Conservation (phyloP, 2,113 vertebrate species). For the Taxidea taxus region DNA sequence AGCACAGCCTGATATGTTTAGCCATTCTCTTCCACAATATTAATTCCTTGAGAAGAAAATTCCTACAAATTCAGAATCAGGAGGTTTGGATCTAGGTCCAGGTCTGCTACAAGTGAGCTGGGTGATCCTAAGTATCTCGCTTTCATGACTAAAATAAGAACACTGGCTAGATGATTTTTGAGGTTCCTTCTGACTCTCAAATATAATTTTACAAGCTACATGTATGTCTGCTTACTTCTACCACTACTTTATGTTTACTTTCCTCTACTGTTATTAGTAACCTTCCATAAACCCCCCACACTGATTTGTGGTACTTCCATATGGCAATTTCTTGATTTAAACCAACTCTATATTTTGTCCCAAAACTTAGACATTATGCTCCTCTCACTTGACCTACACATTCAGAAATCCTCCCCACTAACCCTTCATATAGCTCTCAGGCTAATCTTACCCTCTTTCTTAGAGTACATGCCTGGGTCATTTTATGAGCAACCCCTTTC, state of each 20-base stretch:
- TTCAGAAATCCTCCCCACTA: not conserved
- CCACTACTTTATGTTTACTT: not conserved
- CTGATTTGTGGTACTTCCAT: not conserved
- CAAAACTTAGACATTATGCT: not conserved
- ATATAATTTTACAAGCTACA: not conserved
- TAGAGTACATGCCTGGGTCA: not conserved
- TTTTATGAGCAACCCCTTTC: not conserved
- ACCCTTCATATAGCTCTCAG: not conserved
- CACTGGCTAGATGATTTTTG: not conserved
- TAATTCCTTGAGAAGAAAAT: not conserved
- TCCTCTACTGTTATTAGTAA: not conserved
- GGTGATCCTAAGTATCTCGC: not conserved
- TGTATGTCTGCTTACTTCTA: not conserved
- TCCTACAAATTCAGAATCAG: not conserved
- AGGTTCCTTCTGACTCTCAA: not conserved
- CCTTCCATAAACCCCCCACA: not conserved
- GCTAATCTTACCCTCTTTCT: not conserved
- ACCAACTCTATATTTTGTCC: not conserved
- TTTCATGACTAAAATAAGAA: not conserved
- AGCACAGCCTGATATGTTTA: not conserved
- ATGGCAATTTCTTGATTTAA: not conserved
- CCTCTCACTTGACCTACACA: not conserved
- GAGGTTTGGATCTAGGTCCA: not conserved
- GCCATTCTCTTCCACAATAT: not conserved
- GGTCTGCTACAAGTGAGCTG: not conserved